Evolutionary conservation across 2,113 vertebrate species (phyloP), one percentile per base, ranked within the genome.

Genomic region (Chloropsis cyanopogon): DNA sequence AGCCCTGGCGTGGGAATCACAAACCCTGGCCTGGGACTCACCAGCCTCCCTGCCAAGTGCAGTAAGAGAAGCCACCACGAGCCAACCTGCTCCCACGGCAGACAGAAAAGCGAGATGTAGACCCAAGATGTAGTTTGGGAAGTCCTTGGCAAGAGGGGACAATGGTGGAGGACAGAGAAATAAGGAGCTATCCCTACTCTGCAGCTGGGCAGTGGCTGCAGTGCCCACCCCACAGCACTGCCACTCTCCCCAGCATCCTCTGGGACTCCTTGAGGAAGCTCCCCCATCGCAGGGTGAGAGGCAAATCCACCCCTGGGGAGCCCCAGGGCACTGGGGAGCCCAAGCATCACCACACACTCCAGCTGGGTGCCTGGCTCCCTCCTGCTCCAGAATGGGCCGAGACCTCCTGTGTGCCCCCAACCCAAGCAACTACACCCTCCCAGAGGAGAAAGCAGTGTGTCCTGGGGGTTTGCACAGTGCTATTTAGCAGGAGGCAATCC

Each of bases 11-110:
- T 19, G 23, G 60, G 2, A 60, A 18, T 26, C 44, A 53, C 59
- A 28, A 31, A 16, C 59, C 53, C 2, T 3, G 33, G 59, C 37
- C 26, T 35, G 26, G 66, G 9, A 56, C 28, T 41, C 65, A 70
- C 47, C 25, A 53, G 52, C 71, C 63, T 56, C 29, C 29, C 54
- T 41, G n/a, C 26, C 60, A 35, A 35, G 57, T 6, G 8, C 1
- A 11, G 0, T 2, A 29, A 50, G 42, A 47, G 69, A 42, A 72
- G 44, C 12, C 26, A 18, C 9, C 3, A 6, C 0, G 1, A 70
- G 28, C 41, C 23, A 50, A 14, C 20, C 37, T 15, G 39, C 52
- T 70, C 42, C 59, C 56, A 44, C 39, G 37, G 82, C 82, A 60
- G 79, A 75, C 10, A 73, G 69, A 25, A 56, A 47, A 65, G 35